Evolutionary conservation across 2,797 vertebrate genomes (phyloP), one percentile per base, ranked within the genome.

Genomic region (Amblyopsis hoosieri): DNA sequence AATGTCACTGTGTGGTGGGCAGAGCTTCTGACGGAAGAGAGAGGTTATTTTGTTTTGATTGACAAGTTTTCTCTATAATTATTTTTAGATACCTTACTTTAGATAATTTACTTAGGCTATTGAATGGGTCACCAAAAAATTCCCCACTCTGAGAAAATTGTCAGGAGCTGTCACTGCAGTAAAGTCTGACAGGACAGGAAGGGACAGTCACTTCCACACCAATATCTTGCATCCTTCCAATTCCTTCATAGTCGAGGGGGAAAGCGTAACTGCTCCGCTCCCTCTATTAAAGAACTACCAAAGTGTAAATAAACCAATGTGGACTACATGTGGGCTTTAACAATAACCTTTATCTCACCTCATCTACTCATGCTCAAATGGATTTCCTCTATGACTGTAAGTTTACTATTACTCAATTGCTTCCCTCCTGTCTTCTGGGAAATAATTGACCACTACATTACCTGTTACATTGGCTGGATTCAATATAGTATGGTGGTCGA

Each of bases 311-410:
- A 64, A 49, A 77, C 63, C 66, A 59, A 8, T 52, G 52, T 76
- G 45, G 37, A 63, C 42, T 37, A 46, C 12, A 29, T 8, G 52
- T 48, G 55, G 15, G 62, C 33, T 31, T 48, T 55, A 55, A 55
- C 9, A 7, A 11, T 63, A 75, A 64, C 76, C 78, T 77, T 75
- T 78, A 58, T 37, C 62, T 72, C 73, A 67, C 72, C 74, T 5
- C 19, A 4, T 64, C 59, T 80, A 78, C 71, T 70, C 67, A 23
- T 5, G 12, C 56, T 60, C 10, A 52, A 33, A 57, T 46, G 31
- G 12, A 73, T 59, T 82, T 87, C 72, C 77, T 70, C 60, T 66
- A 69, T 50, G 55, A 67, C 63, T 52, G 54, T 54, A 81, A 69
- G 2, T 37, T 6, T 48, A 12, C 50, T 37, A 9, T n/a, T 33